Percentiles rank a stretch among this genome's conserved stretches.
Evolutionary conservation across 1,140 invertebrate species (phyloP).

Genomic region (Paramacrobiotus metropolitanus): DNA sequence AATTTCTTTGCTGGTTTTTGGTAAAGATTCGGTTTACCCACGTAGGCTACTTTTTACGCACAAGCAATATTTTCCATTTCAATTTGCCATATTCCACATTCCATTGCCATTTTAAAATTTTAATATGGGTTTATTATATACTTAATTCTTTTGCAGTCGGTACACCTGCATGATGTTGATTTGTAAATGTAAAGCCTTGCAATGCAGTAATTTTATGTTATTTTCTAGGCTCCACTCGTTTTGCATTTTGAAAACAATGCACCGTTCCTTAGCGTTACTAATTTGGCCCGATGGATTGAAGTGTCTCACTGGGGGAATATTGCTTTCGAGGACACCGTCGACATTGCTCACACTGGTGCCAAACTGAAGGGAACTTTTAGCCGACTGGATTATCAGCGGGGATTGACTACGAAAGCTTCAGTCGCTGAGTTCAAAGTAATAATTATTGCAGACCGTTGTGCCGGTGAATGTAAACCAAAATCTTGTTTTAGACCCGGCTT

Average conservation of each 20-base stretch:
- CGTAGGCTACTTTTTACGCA: too few species aligned
- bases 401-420: slow-evolving; percentile 83
- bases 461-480: slow-evolving; percentile 10
- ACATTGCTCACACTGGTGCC: slow-evolving; percentile 74
- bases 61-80: too few species aligned
- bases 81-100: too few species aligned
- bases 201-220: neutral
- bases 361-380: slow-evolving; percentile 36
- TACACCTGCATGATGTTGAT: neutral
- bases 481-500: slow-evolving; percentile 40
- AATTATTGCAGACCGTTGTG: neutral
- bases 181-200: neutral
- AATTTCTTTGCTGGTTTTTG: too few species aligned
- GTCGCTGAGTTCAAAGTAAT: slow-evolving; percentile 60
- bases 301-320: slow-evolving; percentile 98
- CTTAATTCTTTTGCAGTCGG: too few species aligned
- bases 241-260: slow-evolving; percentile 81
- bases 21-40: too few species aligned
- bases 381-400: slow-evolving; percentile 63
- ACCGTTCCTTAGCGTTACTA: slow-evolving; percentile 73
- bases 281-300: slow-evolving; percentile 64
- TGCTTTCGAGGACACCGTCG: slow-evolving; percentile 78
- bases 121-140: too few species aligned
- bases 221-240: slow-evolving; percentile 34
- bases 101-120: too few species aligned